Base-by-base conservation (phyloP, 1,140 invertebrate genomes). In the Lucilia sericata region DNA sequence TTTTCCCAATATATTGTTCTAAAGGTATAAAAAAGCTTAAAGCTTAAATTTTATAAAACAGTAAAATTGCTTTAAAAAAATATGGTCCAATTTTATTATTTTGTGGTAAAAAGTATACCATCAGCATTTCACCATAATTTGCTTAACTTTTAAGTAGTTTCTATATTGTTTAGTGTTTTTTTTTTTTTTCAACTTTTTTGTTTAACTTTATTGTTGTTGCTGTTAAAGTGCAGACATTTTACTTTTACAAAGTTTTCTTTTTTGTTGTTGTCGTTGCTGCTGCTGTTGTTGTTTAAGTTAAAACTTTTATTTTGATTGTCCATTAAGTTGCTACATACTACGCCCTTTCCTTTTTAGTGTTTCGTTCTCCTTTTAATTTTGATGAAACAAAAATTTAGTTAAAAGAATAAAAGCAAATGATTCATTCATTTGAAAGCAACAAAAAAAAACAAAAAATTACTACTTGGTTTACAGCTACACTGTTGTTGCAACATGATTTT, bases 401-500 rank as follows among this genome's bases (percentile, higher is more conserved):
- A 70, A 70, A 70, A 70, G 5, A 70, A 25, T 25, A n/a, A 60
- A 70, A 70, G 21, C n/a, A 21, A 70, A 70, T 70, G 65, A n/a
- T 60, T 17, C 55, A 60, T n/a, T n/a, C 55, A n/a, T 60, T 60
- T 10, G 25, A 30, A 30, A 30, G 10, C 42, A 42, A 60, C 17
- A 2, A n/a, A 17, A 60, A 0, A 60, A n/a, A 60, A 14, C 13
- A 42, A 42, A 60, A 60, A 60, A 60, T 60, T 60, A 14, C 55
- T 60, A 7, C 2, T 70, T 10, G 19, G 7, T 70, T 70, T 12
- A 21, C 19, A 70, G 65, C 25, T 25, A 70, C 65, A 70, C 14
- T 70, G 65, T 70, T 70, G 65, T 70, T 70, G n/a, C n/a, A 70
- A 70, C 65, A 70, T 70, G 65, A n/a, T 21, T 21, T 70, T 70